Percentiles rank a stretch among this genome's conserved stretches.
phyloP scores from a whole-genome alignment of 2,888 invertebrate genomes.

The Mystacides longicornis region DNA sequence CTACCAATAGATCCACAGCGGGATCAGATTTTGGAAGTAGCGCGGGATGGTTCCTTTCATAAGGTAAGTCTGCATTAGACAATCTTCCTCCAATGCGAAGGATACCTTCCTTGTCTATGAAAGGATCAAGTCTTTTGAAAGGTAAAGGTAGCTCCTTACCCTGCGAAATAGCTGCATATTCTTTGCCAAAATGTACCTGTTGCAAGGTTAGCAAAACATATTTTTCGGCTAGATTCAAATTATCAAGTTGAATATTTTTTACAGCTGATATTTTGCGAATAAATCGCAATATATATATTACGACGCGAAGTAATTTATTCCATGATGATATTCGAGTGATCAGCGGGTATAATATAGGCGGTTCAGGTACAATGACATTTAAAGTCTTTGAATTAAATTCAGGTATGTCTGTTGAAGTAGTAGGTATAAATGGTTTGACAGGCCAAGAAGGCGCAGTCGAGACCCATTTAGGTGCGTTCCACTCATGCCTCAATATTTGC shows the following conservation, averaged over 20 bases:
- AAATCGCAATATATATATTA: conserved; percentile 1
- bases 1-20: background rate
- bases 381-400: background rate
- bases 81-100: background rate
- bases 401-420: background rate
- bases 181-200: background rate
- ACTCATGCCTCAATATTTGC: background rate
- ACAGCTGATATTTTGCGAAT: background rate
- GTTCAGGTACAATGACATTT: background rate
- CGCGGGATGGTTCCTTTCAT: background rate
- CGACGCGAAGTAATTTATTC: background rate
- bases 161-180: background rate
- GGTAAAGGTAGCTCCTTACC: background rate
- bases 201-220: background rate
- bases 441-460: background rate
- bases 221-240: background rate
- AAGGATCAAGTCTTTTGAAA: background rate
- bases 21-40: background rate
- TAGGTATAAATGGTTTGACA: background rate
- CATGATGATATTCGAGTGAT: background rate
- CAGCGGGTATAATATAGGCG: conserved; percentile 1
- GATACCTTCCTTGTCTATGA: background rate
- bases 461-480: background rate
- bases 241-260: background rate
- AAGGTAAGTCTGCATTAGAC: conserved; percentile 1